These are phyloP conservation scores for Plebejus melissa DNA, from an alignment of 2,888 invertebrate species.

Conservation along the genomic window DNA sequence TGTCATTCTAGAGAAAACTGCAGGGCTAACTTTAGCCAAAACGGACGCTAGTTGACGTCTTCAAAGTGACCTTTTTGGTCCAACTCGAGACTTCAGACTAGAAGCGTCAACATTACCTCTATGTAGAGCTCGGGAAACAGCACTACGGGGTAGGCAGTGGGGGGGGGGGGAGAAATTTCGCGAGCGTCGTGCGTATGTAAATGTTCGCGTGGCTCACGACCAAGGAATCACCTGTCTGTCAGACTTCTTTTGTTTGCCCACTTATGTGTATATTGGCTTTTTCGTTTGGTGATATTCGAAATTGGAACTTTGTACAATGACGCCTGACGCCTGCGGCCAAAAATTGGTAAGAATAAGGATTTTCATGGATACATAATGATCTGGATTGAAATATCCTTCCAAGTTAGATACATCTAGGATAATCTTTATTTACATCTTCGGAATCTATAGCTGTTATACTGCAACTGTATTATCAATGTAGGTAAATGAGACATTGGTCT, in stretches of 20 bases:
- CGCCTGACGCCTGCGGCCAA: too few relatives aligned
- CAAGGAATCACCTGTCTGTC: neutral
- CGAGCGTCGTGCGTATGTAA: slow-evolving; percentile 37
- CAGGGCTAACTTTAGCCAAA: too few relatives aligned
- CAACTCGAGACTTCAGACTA: slow-evolving; percentile 33
- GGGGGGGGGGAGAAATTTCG: slow-evolving; percentile 31
- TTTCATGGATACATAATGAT: too few relatives aligned
- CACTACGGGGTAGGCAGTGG: slow-evolving; percentile 28
- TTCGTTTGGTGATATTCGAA: neutral
- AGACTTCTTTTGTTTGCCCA: neutral
- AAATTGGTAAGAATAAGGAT: too few relatives aligned
- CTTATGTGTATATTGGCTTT: neutral
- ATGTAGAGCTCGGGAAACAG: slow-evolving; percentile 2
- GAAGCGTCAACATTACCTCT: slow-evolving; percentile 24
- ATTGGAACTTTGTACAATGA: neutral
- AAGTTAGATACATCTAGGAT: too few relatives aligned
- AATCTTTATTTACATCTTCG: too few relatives aligned
- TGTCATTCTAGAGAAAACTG: too few relatives aligned
- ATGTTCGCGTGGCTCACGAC: slow-evolving; percentile 36
- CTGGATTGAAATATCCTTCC: too few relatives aligned
- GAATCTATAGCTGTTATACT: too few relatives aligned
- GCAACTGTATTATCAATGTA: too few relatives aligned
- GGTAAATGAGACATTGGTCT: too few relatives aligned
- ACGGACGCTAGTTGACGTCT: too few relatives aligned
- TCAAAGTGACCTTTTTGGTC: neutral